A percentile compares a stretch with the other conserved stretches of the same genome.
Conservation (phyloP, 2,797 vertebrate species). For the Chaetophractus vellerosus region DNA sequence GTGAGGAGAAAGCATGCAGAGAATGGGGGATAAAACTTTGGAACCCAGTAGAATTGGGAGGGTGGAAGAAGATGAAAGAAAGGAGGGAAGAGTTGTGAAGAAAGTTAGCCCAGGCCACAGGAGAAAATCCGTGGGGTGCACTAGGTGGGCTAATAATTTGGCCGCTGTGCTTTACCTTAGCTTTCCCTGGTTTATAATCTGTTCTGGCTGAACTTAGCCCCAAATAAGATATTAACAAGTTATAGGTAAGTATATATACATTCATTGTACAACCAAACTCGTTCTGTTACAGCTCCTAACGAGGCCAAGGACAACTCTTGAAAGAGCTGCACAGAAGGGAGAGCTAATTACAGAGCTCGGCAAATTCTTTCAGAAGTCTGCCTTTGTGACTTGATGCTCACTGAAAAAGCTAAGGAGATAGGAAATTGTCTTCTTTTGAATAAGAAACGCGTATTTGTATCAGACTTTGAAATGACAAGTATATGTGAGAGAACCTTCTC, state of each 20-base stretch:
- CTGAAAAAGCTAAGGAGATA: neutral
- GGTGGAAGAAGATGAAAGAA: neutral
- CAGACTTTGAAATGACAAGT: conserved; percentile 5
- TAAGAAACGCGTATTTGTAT: neutral
- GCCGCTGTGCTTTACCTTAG: neutral
- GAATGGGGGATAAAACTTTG: neutral
- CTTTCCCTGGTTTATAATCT: neutral
- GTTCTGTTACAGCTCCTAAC: neutral
- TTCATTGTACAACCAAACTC: neutral
- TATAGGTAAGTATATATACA: neutral
- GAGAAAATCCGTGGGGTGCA: neutral
- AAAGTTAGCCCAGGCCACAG: neutral
- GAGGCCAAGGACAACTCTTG: neutral
- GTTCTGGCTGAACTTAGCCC: neutral
- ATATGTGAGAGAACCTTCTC: neutral
- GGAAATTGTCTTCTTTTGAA: neutral
- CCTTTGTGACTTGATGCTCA: neutral
- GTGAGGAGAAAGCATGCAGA: neutral
- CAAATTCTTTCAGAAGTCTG: conserved; percentile 45
- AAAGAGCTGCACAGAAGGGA: neutral
- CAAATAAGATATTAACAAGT: neutral
- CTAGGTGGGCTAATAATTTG: neutral
- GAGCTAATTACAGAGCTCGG: conserved; percentile 17
- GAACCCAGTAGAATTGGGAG: neutral
- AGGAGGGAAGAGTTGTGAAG: neutral